These are phyloP conservation scores for Eurypyga helias DNA, from an alignment of 2,113 vertebrate genomes.

Conservation along the genomic window DNA sequence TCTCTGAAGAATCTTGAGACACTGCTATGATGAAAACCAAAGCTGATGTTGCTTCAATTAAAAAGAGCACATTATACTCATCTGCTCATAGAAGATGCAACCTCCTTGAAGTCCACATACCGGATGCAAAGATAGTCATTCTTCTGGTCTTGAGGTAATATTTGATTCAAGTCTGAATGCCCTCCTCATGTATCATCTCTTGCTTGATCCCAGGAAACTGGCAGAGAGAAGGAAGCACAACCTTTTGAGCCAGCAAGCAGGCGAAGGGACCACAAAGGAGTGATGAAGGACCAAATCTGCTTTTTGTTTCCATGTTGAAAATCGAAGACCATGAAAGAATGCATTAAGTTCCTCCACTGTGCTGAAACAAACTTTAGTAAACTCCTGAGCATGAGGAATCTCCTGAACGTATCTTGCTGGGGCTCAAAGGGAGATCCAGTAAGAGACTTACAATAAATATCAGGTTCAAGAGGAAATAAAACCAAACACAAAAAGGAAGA, in stretches of 20 bases:
- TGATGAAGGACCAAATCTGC: constrained; percentile 13
- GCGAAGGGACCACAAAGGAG: constrained; percentile 48
- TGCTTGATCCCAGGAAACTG: constrained; percentile 64
- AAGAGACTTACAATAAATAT: not conserved
- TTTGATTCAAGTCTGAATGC: constrained; percentile 64
- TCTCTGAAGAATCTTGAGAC: not conserved
- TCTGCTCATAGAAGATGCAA: constrained; percentile 65
- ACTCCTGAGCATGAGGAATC: not conserved
- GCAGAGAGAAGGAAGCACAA: constrained; percentile 70
- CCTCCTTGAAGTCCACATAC: constrained; percentile 64
- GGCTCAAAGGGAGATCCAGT: not conserved
- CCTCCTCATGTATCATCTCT: constrained; percentile 52
- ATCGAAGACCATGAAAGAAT: constrained; percentile 20
- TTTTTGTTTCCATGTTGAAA: constrained; percentile 29
- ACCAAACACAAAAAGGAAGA: not conserved
- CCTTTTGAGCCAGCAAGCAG: constrained; percentile 61
- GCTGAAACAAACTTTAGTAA: constrained; percentile 3
- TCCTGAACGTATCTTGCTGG: not conserved
- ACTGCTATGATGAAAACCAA: not conserved
- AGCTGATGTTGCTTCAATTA: constrained; percentile 36
- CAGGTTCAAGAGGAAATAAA: not conserved
- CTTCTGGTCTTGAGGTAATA: constrained; percentile 54
- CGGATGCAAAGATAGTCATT: constrained; percentile 43
- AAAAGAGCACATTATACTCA: constrained; percentile 68
- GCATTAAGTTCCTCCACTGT: not conserved